A percentile compares a stretch with the other conserved stretches of the same genome.
Conservation (phyloP, 2,113 vertebrate genomes). For the Psilopogon haemacephalus region DNA sequence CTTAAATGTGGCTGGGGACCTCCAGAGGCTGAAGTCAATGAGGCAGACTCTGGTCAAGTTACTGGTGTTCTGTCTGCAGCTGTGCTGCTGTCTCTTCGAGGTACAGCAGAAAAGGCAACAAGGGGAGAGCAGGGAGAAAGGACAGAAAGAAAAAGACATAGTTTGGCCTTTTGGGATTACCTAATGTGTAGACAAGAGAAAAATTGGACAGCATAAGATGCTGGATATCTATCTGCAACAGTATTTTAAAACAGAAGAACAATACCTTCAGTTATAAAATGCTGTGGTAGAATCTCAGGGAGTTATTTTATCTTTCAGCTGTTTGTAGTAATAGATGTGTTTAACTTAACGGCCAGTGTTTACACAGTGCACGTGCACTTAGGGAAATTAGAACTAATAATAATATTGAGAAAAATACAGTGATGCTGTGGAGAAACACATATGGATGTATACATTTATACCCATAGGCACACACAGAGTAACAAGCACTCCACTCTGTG, state of each 20-base stretch:
- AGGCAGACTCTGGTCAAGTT: neutral
- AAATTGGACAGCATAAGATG: neutral
- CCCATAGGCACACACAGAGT: neutral
- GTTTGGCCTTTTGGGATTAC: neutral
- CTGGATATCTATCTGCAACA: neutral
- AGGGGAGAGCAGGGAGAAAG: neutral
- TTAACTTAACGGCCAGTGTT: neutral
- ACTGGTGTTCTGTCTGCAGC: neutral
- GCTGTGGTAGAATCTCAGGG: neutral
- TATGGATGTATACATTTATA: neutral
- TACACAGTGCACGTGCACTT: neutral
- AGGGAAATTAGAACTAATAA: neutral
- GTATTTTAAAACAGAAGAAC: neutral
- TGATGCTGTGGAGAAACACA: neutral
- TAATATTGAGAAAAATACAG: neutral
- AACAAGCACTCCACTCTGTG: constrained; percentile 6
- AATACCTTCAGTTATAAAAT: neutral
- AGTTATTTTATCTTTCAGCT: neutral
- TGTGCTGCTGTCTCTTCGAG: neutral
- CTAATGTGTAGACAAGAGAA: neutral
- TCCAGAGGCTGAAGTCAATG: neutral
- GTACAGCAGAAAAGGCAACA: neutral
- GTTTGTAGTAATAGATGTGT: neutral
- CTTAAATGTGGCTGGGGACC: neutral
- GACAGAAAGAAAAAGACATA: neutral